Percentiles rank a stretch among this genome's conserved stretches.
Evolutionary conservation across 1,140 invertebrate species (phyloP).

Genomic region (Neodiprion lecontei): DNA sequence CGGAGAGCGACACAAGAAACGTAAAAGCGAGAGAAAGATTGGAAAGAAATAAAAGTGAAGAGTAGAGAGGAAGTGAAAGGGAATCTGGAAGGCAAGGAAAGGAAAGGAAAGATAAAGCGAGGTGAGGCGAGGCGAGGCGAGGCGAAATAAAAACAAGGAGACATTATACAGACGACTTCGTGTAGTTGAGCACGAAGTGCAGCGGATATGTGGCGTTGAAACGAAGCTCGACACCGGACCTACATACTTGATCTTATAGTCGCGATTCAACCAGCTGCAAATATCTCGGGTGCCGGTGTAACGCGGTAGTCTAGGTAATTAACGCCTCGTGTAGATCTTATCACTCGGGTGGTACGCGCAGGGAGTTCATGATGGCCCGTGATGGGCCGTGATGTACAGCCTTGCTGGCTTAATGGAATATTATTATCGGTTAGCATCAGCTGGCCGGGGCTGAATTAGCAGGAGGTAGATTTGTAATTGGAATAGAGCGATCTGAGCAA

Average conservation of each 20-base stretch:
- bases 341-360: constrained; percentile 45
- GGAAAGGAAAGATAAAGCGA: neutral
- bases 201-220: neutral
- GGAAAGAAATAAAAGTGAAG: constrained; percentile 13
- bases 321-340: constrained; percentile 61
- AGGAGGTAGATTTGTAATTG: constrained; percentile 25
- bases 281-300: constrained; percentile 53
- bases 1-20: neutral
- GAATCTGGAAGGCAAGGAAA: constrained; percentile 7
- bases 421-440: constrained; percentile 61
- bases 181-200: neutral
- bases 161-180: neutral
- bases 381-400: constrained; percentile 58
- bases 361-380: constrained; percentile 42
- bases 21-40: neutral
- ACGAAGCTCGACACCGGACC: constrained; percentile 12
- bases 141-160: neutral
- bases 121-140: neutral
- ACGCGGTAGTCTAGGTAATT: constrained; percentile 61
- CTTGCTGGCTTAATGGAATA: constrained; percentile 56
- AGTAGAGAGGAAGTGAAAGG: constrained; percentile 18
- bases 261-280: constrained; percentile 18
- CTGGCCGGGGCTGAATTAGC: constrained; percentile 55
- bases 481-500: constrained; percentile 4
- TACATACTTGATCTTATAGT: constrained; percentile 16